Evolutionary conservation across 2,113 vertebrate species (phyloP).

Genomic region (Centropus bengalensis): DNA sequence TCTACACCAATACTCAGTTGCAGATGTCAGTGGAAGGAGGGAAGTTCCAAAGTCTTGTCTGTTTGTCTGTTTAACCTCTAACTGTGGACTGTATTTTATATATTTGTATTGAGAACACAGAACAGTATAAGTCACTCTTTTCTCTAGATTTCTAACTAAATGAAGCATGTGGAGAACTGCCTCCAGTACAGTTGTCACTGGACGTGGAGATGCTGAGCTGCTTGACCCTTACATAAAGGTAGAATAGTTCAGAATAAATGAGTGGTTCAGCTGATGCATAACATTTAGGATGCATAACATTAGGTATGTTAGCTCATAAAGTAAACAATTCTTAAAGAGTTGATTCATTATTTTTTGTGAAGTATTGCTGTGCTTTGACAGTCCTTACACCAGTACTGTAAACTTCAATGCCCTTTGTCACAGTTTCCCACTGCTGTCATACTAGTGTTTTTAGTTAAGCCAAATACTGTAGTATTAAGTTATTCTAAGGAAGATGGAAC

Average conservation of each 20-base stretch:
- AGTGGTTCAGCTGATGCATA: not conserved
- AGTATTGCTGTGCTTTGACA: not conserved
- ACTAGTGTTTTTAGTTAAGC: not conserved
- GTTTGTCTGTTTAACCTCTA: not conserved
- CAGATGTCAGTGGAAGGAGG: not conserved
- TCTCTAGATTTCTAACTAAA: not conserved
- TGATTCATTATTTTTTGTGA: not conserved
- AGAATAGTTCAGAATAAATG: not conserved
- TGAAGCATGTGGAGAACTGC: not conserved
- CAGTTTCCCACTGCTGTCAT: not conserved
- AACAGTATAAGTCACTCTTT: not conserved
- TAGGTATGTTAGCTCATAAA: not conserved
- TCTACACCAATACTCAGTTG: not conserved
- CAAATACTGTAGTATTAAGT: not conserved
- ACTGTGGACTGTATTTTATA: not conserved
- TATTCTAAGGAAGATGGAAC: not conserved
- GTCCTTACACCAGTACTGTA: not conserved
- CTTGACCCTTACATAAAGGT: not conserved
- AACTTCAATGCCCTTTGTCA: not conserved
- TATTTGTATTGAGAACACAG: not conserved
- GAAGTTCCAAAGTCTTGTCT: not conserved
- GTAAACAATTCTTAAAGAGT: not conserved
- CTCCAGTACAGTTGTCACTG: not conserved
- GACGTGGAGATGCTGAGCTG: not conserved
- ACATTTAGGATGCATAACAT: not conserved